Evolutionary conservation across 2,888 invertebrate species (phyloP).

Genomic region (Melanophora roralis): DNA sequence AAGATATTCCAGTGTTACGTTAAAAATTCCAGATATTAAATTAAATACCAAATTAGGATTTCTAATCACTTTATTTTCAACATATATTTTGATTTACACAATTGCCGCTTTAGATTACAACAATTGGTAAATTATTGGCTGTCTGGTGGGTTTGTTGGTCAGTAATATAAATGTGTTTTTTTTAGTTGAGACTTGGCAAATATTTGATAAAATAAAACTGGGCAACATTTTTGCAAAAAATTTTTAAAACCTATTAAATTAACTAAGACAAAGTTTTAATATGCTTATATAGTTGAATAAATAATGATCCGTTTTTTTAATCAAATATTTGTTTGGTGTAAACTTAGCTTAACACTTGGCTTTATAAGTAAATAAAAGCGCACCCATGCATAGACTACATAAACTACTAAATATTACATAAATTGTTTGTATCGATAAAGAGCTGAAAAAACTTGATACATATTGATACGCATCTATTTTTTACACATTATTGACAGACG

Average conservation of each 20-base stretch:
- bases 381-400: neutral
- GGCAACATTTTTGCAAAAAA: too few species aligned
- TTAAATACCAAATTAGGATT: constrained; percentile 59
- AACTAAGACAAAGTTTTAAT: constrained; percentile 33
- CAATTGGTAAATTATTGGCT: too few species aligned
- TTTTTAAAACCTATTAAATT: too few species aligned
- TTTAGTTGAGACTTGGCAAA: too few species aligned
- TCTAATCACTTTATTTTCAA: constrained; percentile 61
- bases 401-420: neutral
- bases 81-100: constrained; percentile 56
- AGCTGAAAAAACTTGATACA: constrained; percentile 18
- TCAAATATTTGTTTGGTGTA: too few species aligned
- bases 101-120: constrained; percentile 55
- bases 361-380: neutral
- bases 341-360: constrained; percentile 44
- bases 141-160: too few species aligned
- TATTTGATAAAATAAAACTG: too few species aligned
- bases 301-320: too few species aligned
- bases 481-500: constrained; percentile 56
- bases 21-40: constrained; percentile 60
- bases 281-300: too few species aligned
- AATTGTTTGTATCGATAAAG: neutral
- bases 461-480: constrained; percentile 62
- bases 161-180: too few species aligned
- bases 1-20: constrained; percentile 60